phyloP scores from a whole-genome alignment of 1,140 invertebrate genomes.

The Xylocopa sonorina region DNA sequence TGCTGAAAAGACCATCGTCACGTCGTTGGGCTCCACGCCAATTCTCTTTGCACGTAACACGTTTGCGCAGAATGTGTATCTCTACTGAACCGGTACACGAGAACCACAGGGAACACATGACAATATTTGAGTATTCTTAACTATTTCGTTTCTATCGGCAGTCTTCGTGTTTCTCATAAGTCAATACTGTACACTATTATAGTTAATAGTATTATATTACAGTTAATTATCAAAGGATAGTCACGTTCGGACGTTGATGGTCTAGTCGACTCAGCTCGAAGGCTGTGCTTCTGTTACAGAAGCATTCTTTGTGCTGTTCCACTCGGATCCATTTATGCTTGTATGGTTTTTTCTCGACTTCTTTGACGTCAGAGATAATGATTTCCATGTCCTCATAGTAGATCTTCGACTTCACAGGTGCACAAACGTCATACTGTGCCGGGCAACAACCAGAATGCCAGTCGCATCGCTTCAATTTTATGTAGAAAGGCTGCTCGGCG shows the following conservation, averaged over 20 bases:
- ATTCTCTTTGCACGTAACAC: constrained; percentile 24
- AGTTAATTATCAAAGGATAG: too few relatives aligned
- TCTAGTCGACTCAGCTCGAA: constrained; percentile 40
- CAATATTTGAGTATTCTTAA: not conserved
- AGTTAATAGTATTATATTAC: too few relatives aligned
- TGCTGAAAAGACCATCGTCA: not conserved
- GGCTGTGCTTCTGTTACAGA: constrained; percentile 49
- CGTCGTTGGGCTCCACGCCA: constrained; percentile 36
- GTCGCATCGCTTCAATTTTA: constrained; percentile 69
- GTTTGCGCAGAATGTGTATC: not conserved
- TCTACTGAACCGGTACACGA: not conserved
- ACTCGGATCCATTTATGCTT: constrained; percentile 68
- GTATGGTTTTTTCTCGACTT: constrained; percentile 45
- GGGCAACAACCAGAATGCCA: constrained; percentile 69
- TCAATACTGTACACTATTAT: constrained; percentile 4
- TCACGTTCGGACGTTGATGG: constrained; percentile 43
- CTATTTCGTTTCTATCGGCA: not conserved
- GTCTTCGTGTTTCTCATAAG: not conserved
- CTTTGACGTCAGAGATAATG: constrained; percentile 52
- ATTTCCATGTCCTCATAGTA: constrained; percentile 68
- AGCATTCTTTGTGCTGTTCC: constrained; percentile 68
- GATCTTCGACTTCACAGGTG: constrained; percentile 42
- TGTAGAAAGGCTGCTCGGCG: constrained; percentile 61
- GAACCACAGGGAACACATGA: not conserved
- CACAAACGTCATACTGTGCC: constrained; percentile 55